Percentiles rank a stretch among this genome's conserved stretches.
These are phyloP conservation scores for Siniperca undulata DNA, from an alignment of 2,797 vertebrate genomes.

Conservation along the genomic window DNA sequence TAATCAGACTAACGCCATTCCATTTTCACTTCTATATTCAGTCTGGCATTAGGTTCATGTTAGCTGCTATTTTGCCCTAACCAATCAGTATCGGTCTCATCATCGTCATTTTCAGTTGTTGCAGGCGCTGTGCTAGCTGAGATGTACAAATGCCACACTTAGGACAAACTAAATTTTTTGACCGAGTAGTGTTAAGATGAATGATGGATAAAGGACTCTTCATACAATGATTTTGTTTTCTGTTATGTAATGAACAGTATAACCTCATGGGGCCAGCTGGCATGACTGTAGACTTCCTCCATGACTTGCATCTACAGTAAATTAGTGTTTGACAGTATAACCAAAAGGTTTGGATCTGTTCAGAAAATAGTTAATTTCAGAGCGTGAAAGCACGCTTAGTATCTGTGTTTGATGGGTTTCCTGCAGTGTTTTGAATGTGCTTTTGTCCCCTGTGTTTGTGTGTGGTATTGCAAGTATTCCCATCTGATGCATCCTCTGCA, in stretches of 20 bases:
- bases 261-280: neutral
- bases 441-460: neutral
- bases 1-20: too few species aligned
- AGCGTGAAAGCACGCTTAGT: neutral
- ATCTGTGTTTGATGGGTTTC: neutral
- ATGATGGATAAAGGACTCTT: too few species aligned
- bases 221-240: too few species aligned
- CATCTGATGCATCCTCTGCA: conserved; percentile 6
- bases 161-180: too few species aligned
- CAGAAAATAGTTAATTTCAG: neutral
- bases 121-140: too few species aligned
- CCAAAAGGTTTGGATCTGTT: neutral
- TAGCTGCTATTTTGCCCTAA: too few species aligned
- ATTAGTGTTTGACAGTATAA: neutral
- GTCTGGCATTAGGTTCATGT: too few species aligned
- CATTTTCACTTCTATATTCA: too few species aligned
- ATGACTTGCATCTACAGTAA: neutral
- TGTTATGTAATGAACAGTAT: neutral
- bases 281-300: neutral
- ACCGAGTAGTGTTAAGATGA: too few species aligned
- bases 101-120: too few species aligned
- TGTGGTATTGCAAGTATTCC: neutral
- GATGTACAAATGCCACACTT: too few species aligned
- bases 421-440: neutral
- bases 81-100: too few species aligned